These are phyloP conservation scores for Drosophila suboccidentalis DNA, from an alignment of 2,888 invertebrate species.

Conservation along the genomic window DNA sequence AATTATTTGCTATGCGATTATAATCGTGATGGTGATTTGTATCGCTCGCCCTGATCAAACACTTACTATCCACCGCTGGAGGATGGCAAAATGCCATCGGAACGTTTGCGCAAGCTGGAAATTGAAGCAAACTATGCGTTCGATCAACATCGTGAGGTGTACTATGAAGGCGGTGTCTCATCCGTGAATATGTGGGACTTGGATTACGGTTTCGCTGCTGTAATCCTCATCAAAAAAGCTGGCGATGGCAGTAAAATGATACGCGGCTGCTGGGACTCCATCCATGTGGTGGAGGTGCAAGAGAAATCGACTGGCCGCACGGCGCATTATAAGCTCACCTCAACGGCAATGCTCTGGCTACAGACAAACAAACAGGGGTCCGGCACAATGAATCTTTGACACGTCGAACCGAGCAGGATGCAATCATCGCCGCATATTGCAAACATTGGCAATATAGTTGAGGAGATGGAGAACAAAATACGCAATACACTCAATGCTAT, in stretches of 20 bases:
- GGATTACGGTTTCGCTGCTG: slow-evolving; percentile 99
- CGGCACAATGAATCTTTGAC: slow-evolving; percentile 99
- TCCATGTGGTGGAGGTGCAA: slow-evolving; percentile 99
- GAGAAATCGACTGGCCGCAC: slow-evolving; percentile 97
- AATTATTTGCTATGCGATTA: slow-evolving; percentile 99
- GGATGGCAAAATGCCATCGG: slow-evolving; percentile 99
- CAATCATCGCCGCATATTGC: slow-evolving; percentile 98
- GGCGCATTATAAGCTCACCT: slow-evolving; percentile 99
- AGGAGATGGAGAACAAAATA: slow-evolving; percentile 99
- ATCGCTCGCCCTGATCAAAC: slow-evolving; percentile 99
- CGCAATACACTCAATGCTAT: slow-evolving; percentile 99
- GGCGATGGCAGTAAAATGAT: slow-evolving; percentile 99
- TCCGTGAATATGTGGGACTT: slow-evolving; percentile 99
- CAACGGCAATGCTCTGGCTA: slow-evolving; percentile 99
- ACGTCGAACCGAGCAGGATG: slow-evolving; percentile 97
- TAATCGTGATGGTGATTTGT: slow-evolving; percentile 99
- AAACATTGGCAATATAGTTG: slow-evolving; percentile 99
- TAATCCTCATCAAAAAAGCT: slow-evolving; percentile 99
- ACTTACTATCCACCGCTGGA: slow-evolving; percentile 98
- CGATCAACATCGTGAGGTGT: slow-evolving; percentile 99
- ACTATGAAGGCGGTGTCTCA: slow-evolving; percentile 99
- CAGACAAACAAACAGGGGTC: slow-evolving; percentile 98
- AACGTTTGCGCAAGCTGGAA: slow-evolving; percentile 97
- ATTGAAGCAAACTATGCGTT: slow-evolving; percentile 99
- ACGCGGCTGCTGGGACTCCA: slow-evolving; percentile 99